Evolutionary conservation across 2,797 vertebrate genomes (phyloP).

Genomic region (Gouania willdenowi): DNA sequence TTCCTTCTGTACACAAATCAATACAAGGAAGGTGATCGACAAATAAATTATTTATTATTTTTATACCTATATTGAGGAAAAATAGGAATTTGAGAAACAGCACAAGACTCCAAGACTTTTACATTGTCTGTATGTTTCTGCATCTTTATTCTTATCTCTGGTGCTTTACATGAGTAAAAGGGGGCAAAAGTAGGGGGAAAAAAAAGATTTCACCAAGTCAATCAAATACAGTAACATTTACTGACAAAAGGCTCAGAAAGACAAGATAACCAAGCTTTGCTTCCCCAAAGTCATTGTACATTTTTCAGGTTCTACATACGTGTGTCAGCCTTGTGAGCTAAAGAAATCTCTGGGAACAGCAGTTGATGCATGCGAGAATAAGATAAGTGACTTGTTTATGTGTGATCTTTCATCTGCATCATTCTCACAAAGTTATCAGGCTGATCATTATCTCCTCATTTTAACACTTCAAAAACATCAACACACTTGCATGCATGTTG

Average conservation of each 20-base stretch:
- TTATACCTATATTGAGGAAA: no score
- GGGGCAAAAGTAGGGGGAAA: constrained; percentile 64
- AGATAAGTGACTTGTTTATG: constrained; percentile 49
- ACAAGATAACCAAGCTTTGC: background rate
- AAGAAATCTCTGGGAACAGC: constrained; percentile 39
- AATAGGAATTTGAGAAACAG: constrained; percentile 28
- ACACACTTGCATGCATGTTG: constrained; percentile 1
- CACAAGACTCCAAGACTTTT: constrained; percentile 33
- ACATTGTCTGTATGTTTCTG: constrained; percentile 41
- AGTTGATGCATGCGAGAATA: constrained; percentile 55
- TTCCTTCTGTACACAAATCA: no score
- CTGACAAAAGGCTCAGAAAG: constrained; percentile 11
- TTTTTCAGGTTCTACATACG: background rate
- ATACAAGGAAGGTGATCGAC: no score
- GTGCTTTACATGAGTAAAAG: constrained; percentile 68
- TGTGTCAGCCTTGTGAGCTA: constrained; percentile 20
- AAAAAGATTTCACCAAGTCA: constrained; percentile 38
- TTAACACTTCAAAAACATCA: constrained; percentile 25
- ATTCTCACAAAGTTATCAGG: constrained; percentile 22
- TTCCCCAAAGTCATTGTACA: constrained; percentile 5
- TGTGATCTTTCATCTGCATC: constrained; percentile 38
- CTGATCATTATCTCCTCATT: constrained; percentile 40
- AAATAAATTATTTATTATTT: no score
- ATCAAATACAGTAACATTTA: constrained; percentile 47
- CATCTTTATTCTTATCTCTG: constrained; percentile 58